Evolutionary conservation across 2,113 vertebrate species (phyloP).

Genomic region (Oceanodroma tethys): DNA sequence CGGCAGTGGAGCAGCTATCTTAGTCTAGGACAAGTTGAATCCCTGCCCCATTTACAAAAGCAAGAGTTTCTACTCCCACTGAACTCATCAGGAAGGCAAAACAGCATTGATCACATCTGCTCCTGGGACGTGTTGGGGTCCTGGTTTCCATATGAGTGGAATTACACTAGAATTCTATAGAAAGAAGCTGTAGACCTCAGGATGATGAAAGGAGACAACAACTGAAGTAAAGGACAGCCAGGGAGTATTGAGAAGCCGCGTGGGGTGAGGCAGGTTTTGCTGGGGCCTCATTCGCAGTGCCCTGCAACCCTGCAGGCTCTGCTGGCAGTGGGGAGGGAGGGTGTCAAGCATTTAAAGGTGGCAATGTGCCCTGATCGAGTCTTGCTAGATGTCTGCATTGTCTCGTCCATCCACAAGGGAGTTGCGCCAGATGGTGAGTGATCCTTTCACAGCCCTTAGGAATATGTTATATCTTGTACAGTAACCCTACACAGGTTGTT

Average conservation of each 20-base stretch:
- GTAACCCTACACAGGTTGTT: background rate
- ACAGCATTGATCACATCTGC: background rate
- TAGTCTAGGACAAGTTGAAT: background rate
- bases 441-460: background rate
- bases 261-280: background rate
- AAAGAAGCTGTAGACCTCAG: background rate
- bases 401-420: background rate
- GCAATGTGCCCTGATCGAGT: fast-evolving
- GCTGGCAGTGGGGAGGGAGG: background rate
- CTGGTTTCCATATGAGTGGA: background rate
- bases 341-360: background rate
- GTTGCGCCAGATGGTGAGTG: background rate
- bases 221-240: background rate
- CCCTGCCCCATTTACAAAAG: fast-evolving
- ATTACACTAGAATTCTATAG: background rate
- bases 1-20: background rate
- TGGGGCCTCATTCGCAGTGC: background rate
- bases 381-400: background rate
- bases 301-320: background rate
- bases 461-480: background rate
- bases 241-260: background rate
- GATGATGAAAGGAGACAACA: background rate
- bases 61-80: background rate
- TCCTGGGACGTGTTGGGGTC: fast-evolving
- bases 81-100: background rate